A percentile compares a stretch with the other conserved stretches of the same genome.
These are phyloP conservation scores for Ianthella basta DNA, from an alignment of 37 sponge, comb jelly and placozoan species.

Conservation along the genomic window DNA sequence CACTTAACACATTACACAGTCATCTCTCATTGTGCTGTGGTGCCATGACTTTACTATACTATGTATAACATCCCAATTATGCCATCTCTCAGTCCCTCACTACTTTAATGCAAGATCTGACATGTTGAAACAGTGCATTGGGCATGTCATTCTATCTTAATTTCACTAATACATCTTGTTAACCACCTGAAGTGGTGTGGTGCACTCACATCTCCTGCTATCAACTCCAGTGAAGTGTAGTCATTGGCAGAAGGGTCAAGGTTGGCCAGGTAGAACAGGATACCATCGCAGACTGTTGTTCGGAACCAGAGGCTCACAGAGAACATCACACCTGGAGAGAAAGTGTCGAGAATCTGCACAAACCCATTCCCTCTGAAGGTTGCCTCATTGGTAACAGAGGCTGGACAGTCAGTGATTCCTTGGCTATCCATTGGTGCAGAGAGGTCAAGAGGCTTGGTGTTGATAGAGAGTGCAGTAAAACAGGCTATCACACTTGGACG, in stretches of 20 bases:
- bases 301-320: constrained; percentile 45
- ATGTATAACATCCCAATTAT: no score
- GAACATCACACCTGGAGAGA: not conserved
- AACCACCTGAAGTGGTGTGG: no score
- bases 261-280: constrained; percentile 53
- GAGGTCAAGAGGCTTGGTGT: not conserved
- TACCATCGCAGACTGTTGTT: constrained; percentile 43
- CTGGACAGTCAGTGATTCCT: constrained; percentile 32
- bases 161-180: no score
- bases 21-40: no score
- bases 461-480: not conserved
- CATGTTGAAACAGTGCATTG: no score
- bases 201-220: constrained; percentile 42
- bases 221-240: constrained; percentile 42
- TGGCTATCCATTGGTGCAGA: not conserved
- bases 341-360: constrained; percentile 36
- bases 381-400: constrained; percentile 34
- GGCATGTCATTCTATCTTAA: no score
- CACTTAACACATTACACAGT: no score
- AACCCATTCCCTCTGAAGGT: constrained; percentile 40
- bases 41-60: no score
- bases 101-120: no score
- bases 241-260: constrained; percentile 34
- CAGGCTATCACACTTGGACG: constrained; percentile 26
- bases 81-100: no score